Conservation (phyloP, 2,797 vertebrate species). For the Pipistrellus kuhlii region DNA sequence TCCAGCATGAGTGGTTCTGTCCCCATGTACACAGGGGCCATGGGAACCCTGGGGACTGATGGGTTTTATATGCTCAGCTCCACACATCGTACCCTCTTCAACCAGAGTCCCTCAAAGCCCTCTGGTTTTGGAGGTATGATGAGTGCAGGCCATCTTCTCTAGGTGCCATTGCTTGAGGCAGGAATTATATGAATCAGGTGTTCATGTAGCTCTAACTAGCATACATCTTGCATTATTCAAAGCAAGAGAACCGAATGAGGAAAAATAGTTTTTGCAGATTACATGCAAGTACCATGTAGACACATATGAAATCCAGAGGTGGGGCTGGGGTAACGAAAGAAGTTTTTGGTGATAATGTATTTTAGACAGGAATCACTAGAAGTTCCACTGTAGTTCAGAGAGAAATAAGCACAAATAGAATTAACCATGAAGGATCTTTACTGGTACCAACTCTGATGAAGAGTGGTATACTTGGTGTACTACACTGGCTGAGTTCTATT, state of each 20-base stretch:
- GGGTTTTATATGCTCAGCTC: not conserved
- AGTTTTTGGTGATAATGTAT: not conserved
- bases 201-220: not conserved
- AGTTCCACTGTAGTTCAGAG: not conserved
- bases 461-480: no score
- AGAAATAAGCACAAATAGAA: not conserved
- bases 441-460: not conserved
- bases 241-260: not conserved
- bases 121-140: not conserved
- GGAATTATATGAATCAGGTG: not conserved
- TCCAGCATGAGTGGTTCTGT: not conserved
- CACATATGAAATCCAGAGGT: not conserved
- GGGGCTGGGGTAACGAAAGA: not conserved
- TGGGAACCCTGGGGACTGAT: rapidly evolving
- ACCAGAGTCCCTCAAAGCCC: not conserved
- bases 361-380: not conserved
- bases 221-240: not conserved
- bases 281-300: not conserved
- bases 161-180: not conserved
- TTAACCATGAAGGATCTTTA: not conserved
- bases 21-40: not conserved
- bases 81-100: rapidly evolving
- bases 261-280: not conserved
- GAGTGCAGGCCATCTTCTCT: not conserved
- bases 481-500: not conserved